Conservation (phyloP, 2,888 invertebrate genomes). For the Eupithecia abbreviata region DNA sequence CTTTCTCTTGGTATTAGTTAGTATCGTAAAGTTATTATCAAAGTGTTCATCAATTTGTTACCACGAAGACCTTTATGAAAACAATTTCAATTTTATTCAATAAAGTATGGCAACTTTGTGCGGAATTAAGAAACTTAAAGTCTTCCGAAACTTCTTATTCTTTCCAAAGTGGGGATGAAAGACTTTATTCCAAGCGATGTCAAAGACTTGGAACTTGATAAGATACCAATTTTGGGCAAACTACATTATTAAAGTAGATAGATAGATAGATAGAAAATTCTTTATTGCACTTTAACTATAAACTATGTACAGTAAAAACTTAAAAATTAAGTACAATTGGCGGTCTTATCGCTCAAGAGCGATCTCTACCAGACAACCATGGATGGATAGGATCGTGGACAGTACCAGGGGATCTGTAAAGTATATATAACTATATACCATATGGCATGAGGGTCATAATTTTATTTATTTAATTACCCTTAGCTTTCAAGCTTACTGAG, state of each 20-base stretch:
- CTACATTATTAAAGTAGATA: conserved; percentile 18
- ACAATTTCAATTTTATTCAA: conserved; percentile 59
- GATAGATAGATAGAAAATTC: no score
- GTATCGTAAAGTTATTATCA: conserved; percentile 3
- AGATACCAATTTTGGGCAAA: conserved; percentile 40
- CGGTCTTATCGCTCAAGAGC: no score
- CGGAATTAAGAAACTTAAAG: conserved; percentile 70
- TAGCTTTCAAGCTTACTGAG: background rate
- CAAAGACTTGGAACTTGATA: conserved; percentile 50
- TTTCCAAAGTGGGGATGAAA: conserved; percentile 63
- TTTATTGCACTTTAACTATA: no score
- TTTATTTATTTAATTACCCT: background rate
- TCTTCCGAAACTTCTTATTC: conserved; percentile 67
- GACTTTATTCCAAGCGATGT: conserved; percentile 62
- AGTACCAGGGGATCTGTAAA: no score
- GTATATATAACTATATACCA: no score
- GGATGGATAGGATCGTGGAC: no score
- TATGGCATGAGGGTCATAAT: background rate
- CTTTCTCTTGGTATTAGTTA: background rate
- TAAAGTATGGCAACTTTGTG: conserved; percentile 57
- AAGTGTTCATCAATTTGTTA: conserved; percentile 27
- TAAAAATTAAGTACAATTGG: no score
- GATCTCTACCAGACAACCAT: no score
- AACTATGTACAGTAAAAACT: no score
- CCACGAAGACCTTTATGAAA: conserved; percentile 48